Evolutionary conservation across 1,140 invertebrate genomes (phyloP), one percentile per base, ranked within the genome.

Genomic region (Apis mellifera): DNA sequence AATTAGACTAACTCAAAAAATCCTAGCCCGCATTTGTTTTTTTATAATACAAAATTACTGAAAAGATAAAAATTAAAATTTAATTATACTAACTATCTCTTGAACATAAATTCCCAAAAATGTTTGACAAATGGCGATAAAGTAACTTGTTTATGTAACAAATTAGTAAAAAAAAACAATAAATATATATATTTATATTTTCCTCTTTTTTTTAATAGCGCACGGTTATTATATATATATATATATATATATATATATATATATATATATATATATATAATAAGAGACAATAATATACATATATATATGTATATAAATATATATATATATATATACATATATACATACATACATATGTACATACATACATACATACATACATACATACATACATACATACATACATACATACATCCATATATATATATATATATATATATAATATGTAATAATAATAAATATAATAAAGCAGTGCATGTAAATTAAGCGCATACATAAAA

Each of bases 161-260:
- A 75, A 42, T 82, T 76, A 76, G 23, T 68, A 60, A 62, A 65
- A 75, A 32, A 59, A 75, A 42, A 81, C 21, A 57, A 81, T 50
- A 76, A 69, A 68, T 76, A 75, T 66, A 75, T 52, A 66, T 62
- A 72, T 65, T 19, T 26, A 64, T 64, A 62, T 68, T 19, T 23
- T 23, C 26, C n/a, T 9, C 54, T 48, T 9, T 71, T 50, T 32
- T 42, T 57, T 69, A 50, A 78, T 59, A 52, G 26, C 42, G 54
- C 13, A 70, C 12, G n/a, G 1, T 66, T 57, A 64, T 32, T 42
- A 42, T 42, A 42, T 42, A 42, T 42, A 42, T 42, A 42, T 42
- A 42, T 42, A 42, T 42, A 42, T 42, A 42, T 42, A 42, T 42
- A 42, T 42, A 42, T 32, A 32, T 2, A 32, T 32, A 32, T 32